A percentile compares a stretch with the other conserved stretches of the same genome.
Conservation (phyloP, 1,140 invertebrate species). For the Drosophila teissieri region DNA sequence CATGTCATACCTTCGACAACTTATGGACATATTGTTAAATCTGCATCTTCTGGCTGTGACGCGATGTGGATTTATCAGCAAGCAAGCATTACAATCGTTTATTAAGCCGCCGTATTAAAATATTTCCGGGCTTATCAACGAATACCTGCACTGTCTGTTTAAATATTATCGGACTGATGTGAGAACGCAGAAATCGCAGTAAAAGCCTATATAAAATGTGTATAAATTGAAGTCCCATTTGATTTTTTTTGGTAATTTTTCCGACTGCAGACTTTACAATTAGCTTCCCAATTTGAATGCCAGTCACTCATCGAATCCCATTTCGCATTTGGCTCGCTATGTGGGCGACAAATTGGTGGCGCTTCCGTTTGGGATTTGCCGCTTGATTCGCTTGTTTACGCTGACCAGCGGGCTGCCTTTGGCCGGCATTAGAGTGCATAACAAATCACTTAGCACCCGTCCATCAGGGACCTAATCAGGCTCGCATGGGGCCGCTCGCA, state of each 20-base stretch:
- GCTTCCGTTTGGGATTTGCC: conserved; percentile 67
- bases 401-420: conserved; percentile 45
- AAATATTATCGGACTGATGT: neutral
- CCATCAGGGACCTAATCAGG: conserved; percentile 68
- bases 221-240: too few species aligned
- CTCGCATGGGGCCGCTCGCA: conserved; percentile 28
- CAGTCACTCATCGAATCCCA: conserved; percentile 13
- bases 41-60: neutral
- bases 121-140: neutral
- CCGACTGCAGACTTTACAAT: conserved; percentile 11
- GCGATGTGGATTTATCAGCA: neutral
- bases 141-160: neutral
- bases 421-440: conserved; percentile 53
- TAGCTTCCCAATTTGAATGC: conserved; percentile 7
- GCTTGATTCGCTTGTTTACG: conserved; percentile 54
- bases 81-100: neutral
- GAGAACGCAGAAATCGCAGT: neutral
- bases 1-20: neutral
- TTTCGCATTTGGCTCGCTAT: conserved; percentile 18
- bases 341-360: conserved; percentile 61
- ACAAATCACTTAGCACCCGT: conserved; percentile 79
- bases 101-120: neutral
- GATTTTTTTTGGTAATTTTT: neutral
- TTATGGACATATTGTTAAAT: neutral
- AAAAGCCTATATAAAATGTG: neutral